Conservation (phyloP, 30 jellyfish, hydroid and myxozoan species). For the Turritopsis rubra region DNA sequence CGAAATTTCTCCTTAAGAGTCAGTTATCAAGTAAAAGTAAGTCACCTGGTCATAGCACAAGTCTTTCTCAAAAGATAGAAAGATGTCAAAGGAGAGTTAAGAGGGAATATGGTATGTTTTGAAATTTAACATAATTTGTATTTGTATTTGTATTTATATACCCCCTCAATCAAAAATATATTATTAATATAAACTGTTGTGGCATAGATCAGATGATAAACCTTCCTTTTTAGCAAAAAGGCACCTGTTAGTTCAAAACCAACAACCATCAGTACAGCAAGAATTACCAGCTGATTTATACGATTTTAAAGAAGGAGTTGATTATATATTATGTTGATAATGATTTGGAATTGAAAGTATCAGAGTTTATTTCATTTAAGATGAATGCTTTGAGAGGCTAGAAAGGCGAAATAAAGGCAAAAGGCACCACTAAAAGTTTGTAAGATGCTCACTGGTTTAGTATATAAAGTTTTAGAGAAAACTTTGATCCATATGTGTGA, state of each 20-base stretch:
- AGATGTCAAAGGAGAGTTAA: neutral
- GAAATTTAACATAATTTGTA: neutral
- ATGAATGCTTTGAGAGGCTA: too few species aligned
- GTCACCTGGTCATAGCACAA: neutral
- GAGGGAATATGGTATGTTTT: neutral
- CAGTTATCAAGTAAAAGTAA: neutral
- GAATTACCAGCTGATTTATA: neutral
- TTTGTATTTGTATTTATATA: too few species aligned
- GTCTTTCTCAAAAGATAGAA: neutral
- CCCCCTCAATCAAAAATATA: neutral
- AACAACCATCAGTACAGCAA: neutral
- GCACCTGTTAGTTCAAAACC: neutral
- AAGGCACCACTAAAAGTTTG: too few species aligned
- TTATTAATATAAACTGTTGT: neutral
- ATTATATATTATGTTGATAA: neutral
- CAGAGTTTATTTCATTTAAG: too few species aligned
- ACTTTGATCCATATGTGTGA: too few species aligned
- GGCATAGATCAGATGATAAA: too few species aligned
- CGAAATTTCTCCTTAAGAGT: neutral
- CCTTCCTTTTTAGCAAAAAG: neutral
- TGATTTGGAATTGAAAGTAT: neutral
- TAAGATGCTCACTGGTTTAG: too few species aligned
- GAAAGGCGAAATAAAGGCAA: too few species aligned
- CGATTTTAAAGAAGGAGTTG: neutral
- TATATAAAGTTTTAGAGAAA: too few species aligned